Conservation (phyloP, 2,797 vertebrate genomes). For the Enoplosus armatus region DNA sequence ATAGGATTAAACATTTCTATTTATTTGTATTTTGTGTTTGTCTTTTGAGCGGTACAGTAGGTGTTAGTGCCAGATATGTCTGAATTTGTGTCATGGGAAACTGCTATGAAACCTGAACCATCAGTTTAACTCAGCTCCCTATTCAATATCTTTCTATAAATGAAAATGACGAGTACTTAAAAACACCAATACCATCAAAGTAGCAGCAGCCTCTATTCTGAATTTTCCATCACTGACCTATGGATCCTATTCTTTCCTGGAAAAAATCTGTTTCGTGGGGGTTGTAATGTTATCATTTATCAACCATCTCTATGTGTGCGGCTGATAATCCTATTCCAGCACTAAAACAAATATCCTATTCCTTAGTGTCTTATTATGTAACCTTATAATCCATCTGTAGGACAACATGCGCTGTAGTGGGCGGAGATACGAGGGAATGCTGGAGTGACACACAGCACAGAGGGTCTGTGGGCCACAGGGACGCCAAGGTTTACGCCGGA, state of each 20-base stretch:
- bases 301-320: slow-evolving; percentile 42
- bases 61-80: too few species aligned
- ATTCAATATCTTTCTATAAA: neutral
- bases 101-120: neutral
- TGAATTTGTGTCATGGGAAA: too few species aligned
- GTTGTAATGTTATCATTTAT: slow-evolving; percentile 35
- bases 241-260: neutral
- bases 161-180: neutral
- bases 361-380: slow-evolving; percentile 75
- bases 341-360: slow-evolving; percentile 78
- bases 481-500: neutral
- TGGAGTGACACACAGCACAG: slow-evolving; percentile 23
- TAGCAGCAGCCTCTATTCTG: neutral
- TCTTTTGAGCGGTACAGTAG: too few species aligned
- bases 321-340: slow-evolving; percentile 72
- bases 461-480: neutral
- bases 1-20: neutral
- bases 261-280: neutral
- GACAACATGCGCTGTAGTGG: slow-evolving; percentile 32
- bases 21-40: neutral
- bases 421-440: slow-evolving; percentile 18
- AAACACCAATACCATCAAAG: neutral
- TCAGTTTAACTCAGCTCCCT: neutral
- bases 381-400: slow-evolving; percentile 80
- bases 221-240: neutral